Base-by-base conservation (phyloP, 2,113 vertebrate species). In the Corydoras sp. region DNA sequence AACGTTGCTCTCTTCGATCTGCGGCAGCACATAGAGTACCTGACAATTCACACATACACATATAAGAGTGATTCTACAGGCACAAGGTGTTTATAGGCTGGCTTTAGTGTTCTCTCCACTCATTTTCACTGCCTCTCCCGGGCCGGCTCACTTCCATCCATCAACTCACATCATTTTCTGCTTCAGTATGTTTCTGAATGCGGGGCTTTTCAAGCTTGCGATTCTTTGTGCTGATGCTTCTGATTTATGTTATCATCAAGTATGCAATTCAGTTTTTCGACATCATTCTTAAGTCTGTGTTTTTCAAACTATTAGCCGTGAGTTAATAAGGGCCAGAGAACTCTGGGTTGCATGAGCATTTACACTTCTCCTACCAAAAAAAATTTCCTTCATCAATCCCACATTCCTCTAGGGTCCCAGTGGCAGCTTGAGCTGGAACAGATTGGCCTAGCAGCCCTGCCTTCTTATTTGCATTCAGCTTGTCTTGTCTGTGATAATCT, bases 401-500 rank as follows among this genome's bases (percentile, higher is more conserved):
- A 58, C 66, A 60, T 51, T 53, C 29, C 29, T 66, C 3, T 35
- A 24, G 12, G 71, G 56, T 30, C 63, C 48, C 14, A 14, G 10
- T 61, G 62, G 14, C 48, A 65, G 55, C 29, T 50, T 64, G 18
- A 72, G 8, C 13, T 56, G 32, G 59, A 71, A 12, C 59, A 53
- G 9, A 49, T 59, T 18, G 13, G 18, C 43, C 58, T 31, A 13
- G 24, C 24, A n/a, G 14, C 68, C n/a, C 30, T 35, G 30, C 43
- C n/a, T 49, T 43, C 30, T 18, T 54, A 14, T 43, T 65, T 9
- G 18, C n/a, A 5, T 29, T 29, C 10, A 10, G 54, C n/a, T n/a
- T 31, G 12, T 65, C 18, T 65, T 31, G 54, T 64, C 61, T 65
- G 62, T 65, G 63, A 24, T 59, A 63, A 48, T 54, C 53, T 69